These are phyloP conservation scores for Sweltsa coloradensis DNA, from an alignment of 1,140 invertebrate species.

Conservation along the genomic window DNA sequence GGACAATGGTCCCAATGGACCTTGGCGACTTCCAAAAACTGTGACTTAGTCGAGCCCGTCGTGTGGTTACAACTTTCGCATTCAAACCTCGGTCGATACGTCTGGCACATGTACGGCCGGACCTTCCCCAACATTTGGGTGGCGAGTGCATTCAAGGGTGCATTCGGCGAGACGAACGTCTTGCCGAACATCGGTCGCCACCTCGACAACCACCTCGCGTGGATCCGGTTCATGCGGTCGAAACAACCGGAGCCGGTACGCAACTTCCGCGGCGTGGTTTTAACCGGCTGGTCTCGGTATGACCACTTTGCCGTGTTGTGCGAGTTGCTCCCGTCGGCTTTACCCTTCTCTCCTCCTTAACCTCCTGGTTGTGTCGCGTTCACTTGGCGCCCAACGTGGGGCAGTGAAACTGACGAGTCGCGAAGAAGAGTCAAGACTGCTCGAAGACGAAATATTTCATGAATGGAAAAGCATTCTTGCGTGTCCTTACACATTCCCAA, in stretches of 20 bases:
- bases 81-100: too few species aligned
- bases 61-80: too few species aligned
- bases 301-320: constrained; percentile 51
- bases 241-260: constrained; percentile 31
- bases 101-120: constrained; percentile 34
- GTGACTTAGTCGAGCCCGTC: too few species aligned
- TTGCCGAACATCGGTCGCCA: constrained; percentile 41
- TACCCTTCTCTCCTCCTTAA: constrained; percentile 41
- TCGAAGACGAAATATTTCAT: not conserved
- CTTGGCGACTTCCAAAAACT: too few species aligned
- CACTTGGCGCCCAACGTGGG: too few species aligned
- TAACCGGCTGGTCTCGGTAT: constrained; percentile 30
- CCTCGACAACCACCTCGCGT: constrained; percentile 40
- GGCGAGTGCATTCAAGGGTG: constrained; percentile 49
- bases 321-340: constrained; percentile 40
- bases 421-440: not conserved
- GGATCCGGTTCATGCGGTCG: constrained; percentile 34
- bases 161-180: constrained; percentile 34
- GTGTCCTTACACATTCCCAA: not conserved
- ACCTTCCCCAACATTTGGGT: constrained; percentile 47
- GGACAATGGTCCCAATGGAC: too few species aligned
- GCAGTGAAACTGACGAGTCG: not conserved
- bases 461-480: not conserved
- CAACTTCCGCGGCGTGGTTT: constrained; percentile 29
- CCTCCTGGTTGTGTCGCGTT: constrained; percentile 8